Evolutionary conservation across 2,797 vertebrate genomes (phyloP).

Genomic region (Aselliscus stoliczkanus): DNA sequence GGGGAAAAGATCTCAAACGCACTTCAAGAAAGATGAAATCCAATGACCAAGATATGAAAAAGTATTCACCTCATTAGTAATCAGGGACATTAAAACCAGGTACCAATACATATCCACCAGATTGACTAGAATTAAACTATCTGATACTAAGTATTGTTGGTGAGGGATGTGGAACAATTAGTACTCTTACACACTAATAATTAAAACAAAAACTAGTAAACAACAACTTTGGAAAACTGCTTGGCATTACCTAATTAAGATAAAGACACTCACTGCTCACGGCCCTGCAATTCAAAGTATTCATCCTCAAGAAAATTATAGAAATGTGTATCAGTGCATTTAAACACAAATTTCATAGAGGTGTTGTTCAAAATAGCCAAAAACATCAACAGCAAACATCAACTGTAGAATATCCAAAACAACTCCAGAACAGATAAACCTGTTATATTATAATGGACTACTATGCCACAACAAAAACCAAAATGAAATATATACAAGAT

Average conservation of each 20-base stretch:
- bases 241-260: not conserved
- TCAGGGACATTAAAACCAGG: not conserved
- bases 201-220: slow-evolving; percentile 2
- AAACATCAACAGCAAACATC: not conserved
- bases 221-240: not conserved
- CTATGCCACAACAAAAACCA: not conserved
- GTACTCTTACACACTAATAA: not conserved
- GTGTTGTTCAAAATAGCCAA: not conserved
- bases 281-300: not conserved
- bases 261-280: not conserved
- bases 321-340: not conserved
- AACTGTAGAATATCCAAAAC: slow-evolving; percentile 19
- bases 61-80: not conserved
- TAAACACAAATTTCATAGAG: slow-evolving; percentile 26
- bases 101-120: not conserved
- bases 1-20: slow-evolving; percentile 22
- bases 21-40: slow-evolving; percentile 26
- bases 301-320: not conserved
- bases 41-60: not conserved
- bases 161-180: not conserved
- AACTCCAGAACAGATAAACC: not conserved
- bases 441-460: not conserved
- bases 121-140: not conserved
- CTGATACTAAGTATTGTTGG: not conserved
- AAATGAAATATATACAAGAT: not conserved